Conservation (phyloP, 2,888 invertebrate species). For the Dynastes grantii region DNA sequence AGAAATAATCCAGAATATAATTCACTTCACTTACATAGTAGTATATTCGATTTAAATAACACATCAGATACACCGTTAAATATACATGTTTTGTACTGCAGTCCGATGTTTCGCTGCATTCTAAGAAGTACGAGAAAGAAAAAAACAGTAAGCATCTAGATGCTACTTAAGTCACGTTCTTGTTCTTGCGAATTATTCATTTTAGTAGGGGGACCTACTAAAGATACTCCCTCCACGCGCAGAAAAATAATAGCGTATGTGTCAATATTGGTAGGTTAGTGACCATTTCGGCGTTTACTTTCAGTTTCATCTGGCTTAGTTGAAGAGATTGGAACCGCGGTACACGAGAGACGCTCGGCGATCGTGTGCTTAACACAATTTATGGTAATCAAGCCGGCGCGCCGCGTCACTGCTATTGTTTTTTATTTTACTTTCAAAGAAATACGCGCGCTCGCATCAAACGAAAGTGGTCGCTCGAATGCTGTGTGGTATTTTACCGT, state of each 20-base stretch:
- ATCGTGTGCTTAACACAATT: constrained; percentile 19
- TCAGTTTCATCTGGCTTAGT: constrained; percentile 64
- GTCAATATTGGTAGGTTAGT: constrained; percentile 59
- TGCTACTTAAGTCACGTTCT: constrained; percentile 6
- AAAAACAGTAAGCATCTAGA: background rate
- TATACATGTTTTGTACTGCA: too few relatives aligned
- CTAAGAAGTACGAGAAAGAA: too few relatives aligned
- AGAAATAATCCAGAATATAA: too few relatives aligned
- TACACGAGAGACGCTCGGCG: background rate
- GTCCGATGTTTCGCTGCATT: too few relatives aligned
- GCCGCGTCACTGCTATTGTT: background rate
- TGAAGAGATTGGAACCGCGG: constrained; percentile 13
- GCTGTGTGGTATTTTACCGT: background rate
- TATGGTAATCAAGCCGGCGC: constrained; percentile 37
- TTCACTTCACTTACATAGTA: too few relatives aligned
- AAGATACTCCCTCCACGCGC: constrained; percentile 20
- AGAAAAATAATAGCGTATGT: constrained; percentile 32
- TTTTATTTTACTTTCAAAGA: background rate
- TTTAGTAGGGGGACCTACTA: constrained; percentile 24
- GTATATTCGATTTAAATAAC: too few relatives aligned
- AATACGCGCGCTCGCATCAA: background rate
- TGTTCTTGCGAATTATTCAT: constrained; percentile 18
- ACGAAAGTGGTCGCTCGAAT: constrained; percentile 21
- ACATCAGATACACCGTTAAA: too few relatives aligned
- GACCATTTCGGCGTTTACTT: constrained; percentile 64